These are phyloP conservation scores for Halcyon badia DNA, from an alignment of 2,797 vertebrate genomes.

Conservation along the genomic window DNA sequence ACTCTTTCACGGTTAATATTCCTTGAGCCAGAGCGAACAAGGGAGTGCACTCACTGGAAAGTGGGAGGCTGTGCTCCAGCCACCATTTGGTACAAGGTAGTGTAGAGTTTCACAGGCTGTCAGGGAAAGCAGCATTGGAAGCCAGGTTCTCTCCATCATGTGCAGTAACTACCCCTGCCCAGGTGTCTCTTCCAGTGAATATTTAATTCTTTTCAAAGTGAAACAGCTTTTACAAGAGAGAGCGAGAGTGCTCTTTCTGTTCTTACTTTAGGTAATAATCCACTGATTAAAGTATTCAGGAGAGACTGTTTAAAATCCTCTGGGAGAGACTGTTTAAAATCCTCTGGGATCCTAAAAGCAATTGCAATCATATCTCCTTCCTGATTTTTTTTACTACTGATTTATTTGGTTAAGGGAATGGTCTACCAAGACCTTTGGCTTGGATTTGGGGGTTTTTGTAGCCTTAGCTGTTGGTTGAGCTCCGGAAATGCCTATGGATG, in stretches of 20 bases:
- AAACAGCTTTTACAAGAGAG: background rate
- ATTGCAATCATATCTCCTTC: background rate
- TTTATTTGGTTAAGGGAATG: background rate
- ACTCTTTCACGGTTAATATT: background rate
- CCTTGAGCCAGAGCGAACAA: background rate
- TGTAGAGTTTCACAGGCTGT: background rate
- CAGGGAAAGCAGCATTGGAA: background rate
- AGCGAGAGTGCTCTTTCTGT: background rate
- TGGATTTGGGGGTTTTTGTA: background rate
- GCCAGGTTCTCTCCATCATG: fast-evolving
- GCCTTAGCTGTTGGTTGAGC: background rate
- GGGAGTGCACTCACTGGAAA: background rate
- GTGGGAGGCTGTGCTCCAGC: background rate
- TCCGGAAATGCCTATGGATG: background rate
- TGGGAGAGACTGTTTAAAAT: background rate
- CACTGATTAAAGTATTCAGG: background rate
- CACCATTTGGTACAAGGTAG: background rate
- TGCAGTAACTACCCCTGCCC: background rate
- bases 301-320: background rate
- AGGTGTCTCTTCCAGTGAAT: background rate
- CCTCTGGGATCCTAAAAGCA: background rate
- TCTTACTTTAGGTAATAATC: background rate
- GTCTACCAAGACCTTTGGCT: background rate
- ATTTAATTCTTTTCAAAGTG: background rate
- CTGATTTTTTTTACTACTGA: background rate